Percentiles rank a stretch among this genome's conserved stretches.
Conservation (phyloP, 2,113 vertebrate genomes). For the Malaclemys terrapin region DNA sequence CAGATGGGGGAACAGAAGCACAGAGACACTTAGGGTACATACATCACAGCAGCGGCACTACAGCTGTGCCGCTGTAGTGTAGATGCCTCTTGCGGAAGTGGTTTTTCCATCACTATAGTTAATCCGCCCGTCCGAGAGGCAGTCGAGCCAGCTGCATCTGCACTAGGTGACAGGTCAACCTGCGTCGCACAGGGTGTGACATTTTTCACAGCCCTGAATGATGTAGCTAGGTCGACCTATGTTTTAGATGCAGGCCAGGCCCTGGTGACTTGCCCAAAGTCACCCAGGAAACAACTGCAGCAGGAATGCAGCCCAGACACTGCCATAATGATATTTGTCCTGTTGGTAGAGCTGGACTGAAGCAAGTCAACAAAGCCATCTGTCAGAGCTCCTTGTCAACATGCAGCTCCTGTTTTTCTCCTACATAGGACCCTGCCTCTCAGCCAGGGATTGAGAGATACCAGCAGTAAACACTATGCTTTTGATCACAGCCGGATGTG, state of each 20-base stretch:
- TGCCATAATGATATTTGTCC: neutral
- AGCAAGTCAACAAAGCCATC: neutral
- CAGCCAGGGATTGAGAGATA: neutral
- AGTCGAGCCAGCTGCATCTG: too few relatives aligned
- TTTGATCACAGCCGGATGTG: neutral
- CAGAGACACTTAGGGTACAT: neutral
- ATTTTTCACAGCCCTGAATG: too few relatives aligned
- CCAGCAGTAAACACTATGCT: neutral
- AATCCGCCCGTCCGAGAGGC: too few relatives aligned
- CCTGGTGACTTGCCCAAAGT: neutral
- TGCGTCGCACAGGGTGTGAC: too few relatives aligned
- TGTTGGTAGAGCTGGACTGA: neutral
- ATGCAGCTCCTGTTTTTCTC: neutral
- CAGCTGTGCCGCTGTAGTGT: too few relatives aligned
- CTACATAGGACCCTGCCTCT: neutral
- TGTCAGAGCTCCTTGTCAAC: neutral
- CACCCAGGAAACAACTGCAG: neutral
- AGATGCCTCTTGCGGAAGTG: too few relatives aligned
- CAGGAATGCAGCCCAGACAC: neutral
- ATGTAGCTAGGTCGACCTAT: too few relatives aligned
- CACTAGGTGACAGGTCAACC: too few relatives aligned
- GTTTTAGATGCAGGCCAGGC: too few relatives aligned
- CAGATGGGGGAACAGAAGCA: neutral
- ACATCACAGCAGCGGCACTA: too few relatives aligned
- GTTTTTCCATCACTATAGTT: too few relatives aligned